Evolutionary conservation across 2,113 vertebrate species (phyloP), one percentile per base, ranked within the genome.

Genomic region (Antigone vipio): DNA sequence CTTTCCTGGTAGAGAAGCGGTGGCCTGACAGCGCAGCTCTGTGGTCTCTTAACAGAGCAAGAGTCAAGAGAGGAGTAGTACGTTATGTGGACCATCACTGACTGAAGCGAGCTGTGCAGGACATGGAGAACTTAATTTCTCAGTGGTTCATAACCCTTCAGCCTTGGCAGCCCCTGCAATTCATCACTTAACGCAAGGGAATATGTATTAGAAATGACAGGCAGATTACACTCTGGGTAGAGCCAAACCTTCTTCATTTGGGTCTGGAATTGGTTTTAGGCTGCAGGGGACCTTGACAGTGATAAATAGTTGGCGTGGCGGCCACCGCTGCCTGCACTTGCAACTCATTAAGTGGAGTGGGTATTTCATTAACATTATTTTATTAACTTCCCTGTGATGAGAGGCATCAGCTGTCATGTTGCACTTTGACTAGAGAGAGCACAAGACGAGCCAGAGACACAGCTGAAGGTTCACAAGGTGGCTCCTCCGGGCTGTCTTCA

Each of bases 221-320:
- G 69, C 55, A 85, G 83, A 80, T 77, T 88, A 64, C 32, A 53
- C 52, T 80, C 72, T 40, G 80, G 63, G 40, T 69, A 74, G 63
- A 74, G 69, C 68, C 59, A 66, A 75, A 58, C 73, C 87, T 87
- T 77, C 86, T 87, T 84, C 81, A 47, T 89, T 91, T 91, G 73
- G 81, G 58, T 62, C 72, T 58, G 66, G 84, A 85, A 84, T 91
- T 83, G 84, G 68, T 80, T 91, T 84, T 29, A 85, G 84, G 77
- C 84, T 89, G 68, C 69, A 42, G 64, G 52, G 72, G 67, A 94
- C 64, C 59, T 77, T 95, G 92, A 91, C 95, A 95, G 77, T 89
- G 93, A 96, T 56, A 63, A 93, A 93, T 66, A 45, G 75, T 69
- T 80, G 60, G 24, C 1, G 12, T 53, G 63, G 85, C 0, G 14